These are phyloP conservation scores for Pionites leucogaster DNA, from an alignment of 2,113 vertebrate species.

Conservation along the genomic window DNA sequence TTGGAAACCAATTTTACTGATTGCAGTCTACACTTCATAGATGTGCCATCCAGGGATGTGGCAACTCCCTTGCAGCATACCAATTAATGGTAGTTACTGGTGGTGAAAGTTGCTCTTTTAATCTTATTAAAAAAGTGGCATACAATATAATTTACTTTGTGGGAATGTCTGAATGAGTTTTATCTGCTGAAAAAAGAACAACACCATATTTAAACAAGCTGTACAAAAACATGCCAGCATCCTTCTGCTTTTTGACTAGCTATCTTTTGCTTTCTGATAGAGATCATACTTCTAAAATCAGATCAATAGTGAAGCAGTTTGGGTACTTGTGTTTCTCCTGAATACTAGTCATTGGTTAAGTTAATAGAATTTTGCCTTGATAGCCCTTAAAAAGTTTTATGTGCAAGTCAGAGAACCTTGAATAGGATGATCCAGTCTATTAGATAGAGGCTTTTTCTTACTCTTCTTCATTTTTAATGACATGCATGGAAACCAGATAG, in stretches of 20 bases:
- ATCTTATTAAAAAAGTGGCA: conserved; percentile 49
- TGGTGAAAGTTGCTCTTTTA: conserved; percentile 59
- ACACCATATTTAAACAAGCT: background rate
- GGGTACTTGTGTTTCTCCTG: background rate
- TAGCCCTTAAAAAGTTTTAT: conserved; percentile 3
- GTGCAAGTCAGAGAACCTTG: background rate
- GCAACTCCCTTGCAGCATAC: conserved; percentile 41
- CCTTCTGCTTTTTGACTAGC: background rate
- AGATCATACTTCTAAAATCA: background rate
- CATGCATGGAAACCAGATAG: background rate
- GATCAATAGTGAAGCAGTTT: background rate
- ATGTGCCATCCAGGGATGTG: conserved; percentile 40
- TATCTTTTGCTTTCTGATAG: background rate
- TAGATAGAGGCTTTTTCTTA: background rate
- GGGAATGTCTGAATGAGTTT: background rate
- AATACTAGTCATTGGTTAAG: background rate
- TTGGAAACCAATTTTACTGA: conserved; percentile 52
- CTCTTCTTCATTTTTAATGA: background rate
- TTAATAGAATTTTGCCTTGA: conserved; percentile 22
- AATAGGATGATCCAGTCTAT: background rate
- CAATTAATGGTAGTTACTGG: conserved; percentile 59
- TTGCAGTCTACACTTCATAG: conserved; percentile 56
- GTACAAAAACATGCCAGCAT: background rate
- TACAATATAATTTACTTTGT: conserved; percentile 33
- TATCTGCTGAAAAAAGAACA: background rate